A percentile compares a stretch with the other conserved stretches of the same genome.
Evolutionary conservation across 2,113 vertebrate species (phyloP).

Genomic region (Nothoprocta pentlandii): DNA sequence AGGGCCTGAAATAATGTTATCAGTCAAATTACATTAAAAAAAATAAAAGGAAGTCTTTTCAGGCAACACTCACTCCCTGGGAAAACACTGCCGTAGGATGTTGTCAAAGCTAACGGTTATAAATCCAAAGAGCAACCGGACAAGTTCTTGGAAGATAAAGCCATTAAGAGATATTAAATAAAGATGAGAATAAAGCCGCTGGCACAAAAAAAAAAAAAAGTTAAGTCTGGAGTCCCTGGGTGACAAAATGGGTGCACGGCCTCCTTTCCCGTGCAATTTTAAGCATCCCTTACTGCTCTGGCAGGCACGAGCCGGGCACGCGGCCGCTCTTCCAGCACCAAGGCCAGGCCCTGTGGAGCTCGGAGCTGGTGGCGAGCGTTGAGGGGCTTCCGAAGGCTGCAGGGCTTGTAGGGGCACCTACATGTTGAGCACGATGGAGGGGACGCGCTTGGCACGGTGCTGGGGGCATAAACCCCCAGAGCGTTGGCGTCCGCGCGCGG

Average conservation of each 20-base stretch:
- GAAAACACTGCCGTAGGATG: background rate
- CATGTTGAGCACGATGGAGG: background rate
- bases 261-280: background rate
- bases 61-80: background rate
- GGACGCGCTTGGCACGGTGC: rapidly evolving
- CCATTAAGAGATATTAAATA: background rate
- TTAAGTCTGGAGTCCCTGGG: background rate
- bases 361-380: background rate
- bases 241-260: background rate
- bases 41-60: background rate
- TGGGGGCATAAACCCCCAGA: background rate
- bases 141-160: background rate
- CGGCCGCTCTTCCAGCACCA: background rate
- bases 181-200: slow-evolving; percentile 13
- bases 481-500: too few species aligned
- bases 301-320: rapidly evolving
- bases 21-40: background rate
- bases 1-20: background rate
- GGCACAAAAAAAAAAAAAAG: background rate
- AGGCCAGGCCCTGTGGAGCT: background rate
- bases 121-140: background rate
- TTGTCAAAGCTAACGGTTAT: background rate
- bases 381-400: background rate
- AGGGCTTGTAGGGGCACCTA: background rate
- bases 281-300: background rate